Percentiles rank a stretch among this genome's conserved stretches.
Evolutionary conservation across 2,888 invertebrate species (phyloP).

Genomic region (Chalcosyrphus nemorum): DNA sequence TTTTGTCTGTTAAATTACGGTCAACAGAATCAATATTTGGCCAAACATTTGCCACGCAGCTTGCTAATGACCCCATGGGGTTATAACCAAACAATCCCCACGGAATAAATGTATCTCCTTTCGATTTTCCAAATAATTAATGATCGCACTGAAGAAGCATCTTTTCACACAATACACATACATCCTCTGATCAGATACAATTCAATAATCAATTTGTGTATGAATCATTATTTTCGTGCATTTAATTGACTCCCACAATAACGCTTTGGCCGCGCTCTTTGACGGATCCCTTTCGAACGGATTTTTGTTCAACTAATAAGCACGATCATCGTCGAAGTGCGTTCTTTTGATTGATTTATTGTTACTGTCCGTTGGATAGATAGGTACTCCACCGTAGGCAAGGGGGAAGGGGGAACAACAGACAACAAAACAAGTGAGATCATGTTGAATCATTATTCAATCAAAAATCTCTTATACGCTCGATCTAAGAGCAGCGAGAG

Average conservation of each 20-base stretch:
- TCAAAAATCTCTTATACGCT: slow-evolving; percentile 70
- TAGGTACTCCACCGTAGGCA: slow-evolving; percentile 6
- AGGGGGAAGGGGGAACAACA: not conserved
- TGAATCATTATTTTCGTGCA: slow-evolving; percentile 38
- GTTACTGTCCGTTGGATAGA: slow-evolving; percentile 39
- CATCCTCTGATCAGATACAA: slow-evolving; percentile 18
- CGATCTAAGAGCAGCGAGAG: slow-evolving; percentile 20
- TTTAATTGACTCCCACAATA: slow-evolving; percentile 61
- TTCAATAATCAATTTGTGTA: slow-evolving; percentile 63
- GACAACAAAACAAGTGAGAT: slow-evolving; percentile 63
- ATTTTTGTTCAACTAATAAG: slow-evolving; percentile 65
- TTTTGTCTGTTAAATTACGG: slow-evolving; percentile 2
- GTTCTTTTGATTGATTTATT: slow-evolving; percentile 71
- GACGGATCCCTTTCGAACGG: not conserved
- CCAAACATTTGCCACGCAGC: slow-evolving; percentile 50
- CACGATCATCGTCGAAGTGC: slow-evolving; percentile 67
- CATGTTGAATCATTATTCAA: slow-evolving; percentile 72
- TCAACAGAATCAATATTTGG: slow-evolving; percentile 52
- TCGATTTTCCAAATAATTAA: slow-evolving; percentile 45
- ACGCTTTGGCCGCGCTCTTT: not conserved
- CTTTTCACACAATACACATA: not conserved
- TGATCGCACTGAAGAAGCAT: slow-evolving; percentile 46
- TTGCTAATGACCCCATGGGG: slow-evolving; percentile 56
- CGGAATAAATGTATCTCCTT: not conserved
- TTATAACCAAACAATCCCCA: slow-evolving; percentile 33